Evolutionary conservation across 2,888 invertebrate species (phyloP).

Genomic region (Dascillus cervinus): DNA sequence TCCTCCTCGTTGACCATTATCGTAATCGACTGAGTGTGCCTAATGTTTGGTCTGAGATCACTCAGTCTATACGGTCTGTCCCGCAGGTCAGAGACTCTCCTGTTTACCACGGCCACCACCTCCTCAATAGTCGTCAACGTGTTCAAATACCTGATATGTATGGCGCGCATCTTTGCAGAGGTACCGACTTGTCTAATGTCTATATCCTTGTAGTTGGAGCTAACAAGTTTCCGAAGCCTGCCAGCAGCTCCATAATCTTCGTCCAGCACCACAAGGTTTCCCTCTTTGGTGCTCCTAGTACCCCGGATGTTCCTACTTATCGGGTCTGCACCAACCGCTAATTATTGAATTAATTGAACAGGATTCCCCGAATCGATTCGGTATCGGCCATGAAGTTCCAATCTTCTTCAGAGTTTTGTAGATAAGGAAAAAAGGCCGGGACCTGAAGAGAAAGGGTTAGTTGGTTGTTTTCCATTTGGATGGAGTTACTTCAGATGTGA

Average conservation of each 20-base stretch:
- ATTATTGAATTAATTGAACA: slow-evolving; percentile 14
- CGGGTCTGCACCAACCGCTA: slow-evolving; percentile 50
- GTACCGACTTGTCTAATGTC: no score
- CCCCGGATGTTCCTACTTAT: slow-evolving; percentile 49
- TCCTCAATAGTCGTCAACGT: slow-evolving; percentile 27
- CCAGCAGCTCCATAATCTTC: no score
- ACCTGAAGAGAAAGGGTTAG: no score
- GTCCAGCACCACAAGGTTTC: no score
- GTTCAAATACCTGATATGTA: no score
- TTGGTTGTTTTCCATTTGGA: no score
- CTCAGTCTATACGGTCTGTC: slow-evolving; percentile 40
- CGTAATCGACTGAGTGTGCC: slow-evolving; percentile 34
- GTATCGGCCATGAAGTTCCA: slow-evolving; percentile 26
- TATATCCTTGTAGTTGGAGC: no score
- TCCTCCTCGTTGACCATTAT: slow-evolving; percentile 66
- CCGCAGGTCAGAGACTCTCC: slow-evolving; percentile 41
- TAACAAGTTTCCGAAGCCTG: no score
- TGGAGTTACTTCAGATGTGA: no score
- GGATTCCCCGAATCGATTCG: slow-evolving; percentile 3
- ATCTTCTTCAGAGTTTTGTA: slow-evolving; percentile 29
- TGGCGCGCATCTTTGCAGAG: no score
- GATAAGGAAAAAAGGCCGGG: slow-evolving; percentile 28
- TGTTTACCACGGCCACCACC: slow-evolving; percentile 36
- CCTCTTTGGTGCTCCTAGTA: no score
- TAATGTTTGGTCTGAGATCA: slow-evolving; percentile 52